A percentile compares a stretch with the other conserved stretches of the same genome.
Conservation (phyloP, 2,113 vertebrate genomes). For the Ptyas mucosa region DNA sequence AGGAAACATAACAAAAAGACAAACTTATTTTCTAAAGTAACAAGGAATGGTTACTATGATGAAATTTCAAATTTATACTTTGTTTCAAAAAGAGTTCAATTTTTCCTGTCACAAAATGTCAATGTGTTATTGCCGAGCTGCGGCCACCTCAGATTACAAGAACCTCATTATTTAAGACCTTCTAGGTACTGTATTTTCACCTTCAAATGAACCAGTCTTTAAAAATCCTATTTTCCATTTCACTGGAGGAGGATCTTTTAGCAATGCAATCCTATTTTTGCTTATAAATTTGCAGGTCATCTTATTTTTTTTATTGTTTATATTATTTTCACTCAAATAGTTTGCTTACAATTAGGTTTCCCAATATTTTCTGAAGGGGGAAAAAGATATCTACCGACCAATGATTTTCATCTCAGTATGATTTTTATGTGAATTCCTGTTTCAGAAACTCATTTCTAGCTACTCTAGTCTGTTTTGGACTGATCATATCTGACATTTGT, state of each 20-base stretch:
- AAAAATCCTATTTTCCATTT: constrained; percentile 52
- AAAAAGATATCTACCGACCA: background rate
- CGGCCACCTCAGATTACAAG: constrained; percentile 58
- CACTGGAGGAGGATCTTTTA: background rate
- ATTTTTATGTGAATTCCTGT: background rate
- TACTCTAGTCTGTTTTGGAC: background rate
- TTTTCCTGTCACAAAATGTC: constrained; percentile 55
- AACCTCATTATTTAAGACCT: constrained; percentile 59
- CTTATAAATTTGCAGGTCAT: constrained; percentile 23
- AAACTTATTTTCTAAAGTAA: constrained; percentile 34
- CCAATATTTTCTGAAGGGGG: background rate
- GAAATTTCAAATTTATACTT: constrained; percentile 40
- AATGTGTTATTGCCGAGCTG: constrained; percentile 58
- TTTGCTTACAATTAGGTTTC: background rate
- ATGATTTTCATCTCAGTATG: background rate
- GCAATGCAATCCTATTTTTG: background rate
- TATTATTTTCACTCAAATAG: background rate
- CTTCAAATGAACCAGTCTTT: constrained; percentile 48
- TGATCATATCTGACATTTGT: background rate
- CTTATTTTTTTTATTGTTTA: background rate
- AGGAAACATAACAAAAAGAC: constrained; percentile 8
- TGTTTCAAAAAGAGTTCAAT: constrained; percentile 51
- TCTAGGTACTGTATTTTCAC: constrained; percentile 61
- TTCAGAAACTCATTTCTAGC: background rate
- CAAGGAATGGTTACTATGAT: constrained; percentile 44